phyloP scores from a whole-genome alignment of 2,113 vertebrate species.

The Cyphomyrus discorhynchus region DNA sequence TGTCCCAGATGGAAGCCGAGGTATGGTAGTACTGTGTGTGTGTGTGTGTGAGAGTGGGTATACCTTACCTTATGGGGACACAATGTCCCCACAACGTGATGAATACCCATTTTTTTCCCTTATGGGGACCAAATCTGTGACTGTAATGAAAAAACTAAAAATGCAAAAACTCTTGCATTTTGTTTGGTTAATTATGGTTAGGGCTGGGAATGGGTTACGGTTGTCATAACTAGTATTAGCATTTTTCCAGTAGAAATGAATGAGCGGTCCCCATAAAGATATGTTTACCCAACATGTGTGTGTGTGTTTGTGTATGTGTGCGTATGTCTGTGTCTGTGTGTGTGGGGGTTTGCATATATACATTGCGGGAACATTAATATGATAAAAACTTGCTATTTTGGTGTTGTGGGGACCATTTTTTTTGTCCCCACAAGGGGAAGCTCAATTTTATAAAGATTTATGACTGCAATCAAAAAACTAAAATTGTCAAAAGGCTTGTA shows the following conservation, averaged over 20 bases:
- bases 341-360: neutral
- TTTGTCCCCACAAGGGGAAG: neutral
- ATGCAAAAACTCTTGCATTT: too few relatives aligned
- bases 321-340: conserved; percentile 1
- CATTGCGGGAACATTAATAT: neutral
- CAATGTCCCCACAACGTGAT: too few relatives aligned
- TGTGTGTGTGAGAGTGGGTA: conserved; percentile 24
- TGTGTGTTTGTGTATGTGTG: neutral
- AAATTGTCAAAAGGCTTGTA: neutral
- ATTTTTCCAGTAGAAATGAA: too few relatives aligned
- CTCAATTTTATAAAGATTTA: neutral
- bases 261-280: neutral
- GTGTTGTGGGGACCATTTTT: neutral
- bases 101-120: too few relatives aligned
- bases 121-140: too few relatives aligned
- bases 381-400: neutral
- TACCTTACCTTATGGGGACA: too few relatives aligned
- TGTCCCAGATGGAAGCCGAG: conserved; percentile 64
- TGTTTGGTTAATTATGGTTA: too few relatives aligned
- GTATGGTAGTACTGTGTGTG: conserved; percentile 55
- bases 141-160: too few relatives aligned
- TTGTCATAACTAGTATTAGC: too few relatives aligned
- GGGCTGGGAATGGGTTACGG: too few relatives aligned
- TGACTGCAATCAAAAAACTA: neutral
- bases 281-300: neutral